phyloP scores from a whole-genome alignment of 2,888 invertebrate species.

The Tetragonula carbonaria region DNA sequence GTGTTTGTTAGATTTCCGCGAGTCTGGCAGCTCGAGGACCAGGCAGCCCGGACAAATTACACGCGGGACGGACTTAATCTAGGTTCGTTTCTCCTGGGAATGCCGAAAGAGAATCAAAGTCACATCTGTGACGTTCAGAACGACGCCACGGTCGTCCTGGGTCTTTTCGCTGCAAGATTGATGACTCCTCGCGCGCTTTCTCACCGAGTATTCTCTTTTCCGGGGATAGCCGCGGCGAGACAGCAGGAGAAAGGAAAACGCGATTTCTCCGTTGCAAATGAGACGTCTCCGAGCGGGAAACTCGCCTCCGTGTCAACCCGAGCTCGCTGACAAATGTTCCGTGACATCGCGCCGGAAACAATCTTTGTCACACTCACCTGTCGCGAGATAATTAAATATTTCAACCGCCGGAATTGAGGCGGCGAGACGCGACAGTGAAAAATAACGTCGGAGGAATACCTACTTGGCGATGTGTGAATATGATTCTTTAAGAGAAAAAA shows the following conservation, averaged over 20 bases:
- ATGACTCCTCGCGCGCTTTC: slow-evolving; percentile 74
- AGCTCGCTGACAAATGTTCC: slow-evolving; percentile 69
- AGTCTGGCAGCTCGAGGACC: slow-evolving; percentile 51
- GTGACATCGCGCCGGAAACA: slow-evolving; percentile 58
- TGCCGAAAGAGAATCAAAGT: slow-evolving; percentile 82
- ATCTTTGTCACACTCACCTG: slow-evolving; percentile 51
- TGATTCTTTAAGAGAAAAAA: background rate
- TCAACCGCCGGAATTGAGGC: background rate
- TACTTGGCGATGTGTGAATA: background rate
- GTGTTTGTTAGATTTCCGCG: slow-evolving; percentile 63
- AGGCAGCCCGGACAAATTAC: slow-evolving; percentile 77
- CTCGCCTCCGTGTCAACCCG: slow-evolving; percentile 46
- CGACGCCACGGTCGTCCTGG: slow-evolving; percentile 76
- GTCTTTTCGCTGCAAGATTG: slow-evolving; percentile 80
- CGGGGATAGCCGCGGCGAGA: slow-evolving; percentile 33
- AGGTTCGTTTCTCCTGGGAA: slow-evolving; percentile 80
- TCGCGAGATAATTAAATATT: slow-evolving; percentile 37
- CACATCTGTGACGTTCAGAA: slow-evolving; percentile 82
- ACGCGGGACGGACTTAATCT: slow-evolving; percentile 79
- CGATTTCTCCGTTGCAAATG: slow-evolving; percentile 68
- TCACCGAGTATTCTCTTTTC: slow-evolving; percentile 52
- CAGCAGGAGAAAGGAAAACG: slow-evolving; percentile 52
- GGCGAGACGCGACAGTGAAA: background rate
- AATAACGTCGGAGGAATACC: background rate
- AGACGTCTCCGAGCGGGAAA: slow-evolving; percentile 66